These are phyloP conservation scores for Lacerta bilineata DNA, from an alignment of 2,797 vertebrate genomes.

Conservation along the genomic window DNA sequence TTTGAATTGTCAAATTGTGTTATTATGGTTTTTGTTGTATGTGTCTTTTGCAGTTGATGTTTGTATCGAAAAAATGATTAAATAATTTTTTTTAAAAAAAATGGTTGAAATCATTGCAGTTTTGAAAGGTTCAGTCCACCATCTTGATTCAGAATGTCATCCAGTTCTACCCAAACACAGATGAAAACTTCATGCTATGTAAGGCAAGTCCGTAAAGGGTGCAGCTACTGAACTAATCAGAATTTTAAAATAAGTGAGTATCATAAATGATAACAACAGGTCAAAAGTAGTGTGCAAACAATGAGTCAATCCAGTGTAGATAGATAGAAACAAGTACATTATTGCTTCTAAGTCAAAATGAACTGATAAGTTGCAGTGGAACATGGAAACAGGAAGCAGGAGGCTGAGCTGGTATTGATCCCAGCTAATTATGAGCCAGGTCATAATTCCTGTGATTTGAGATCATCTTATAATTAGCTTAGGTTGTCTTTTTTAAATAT, in stretches of 20 bases:
- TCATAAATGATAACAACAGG: not conserved
- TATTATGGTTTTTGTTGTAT: no score
- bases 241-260: constrained; percentile 2
- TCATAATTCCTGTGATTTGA: not conserved
- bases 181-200: no score
- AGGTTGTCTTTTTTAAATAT: no score
- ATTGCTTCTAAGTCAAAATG: not conserved
- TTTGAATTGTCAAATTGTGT: no score
- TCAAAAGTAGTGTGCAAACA: not conserved
- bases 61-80: no score
- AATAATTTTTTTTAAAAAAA: no score
- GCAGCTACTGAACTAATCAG: fast-evolving
- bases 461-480: not conserved
- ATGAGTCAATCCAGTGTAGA: not conserved
- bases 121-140: no score
- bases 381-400: not conserved
- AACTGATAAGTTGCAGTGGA: not conserved
- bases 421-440: not conserved
- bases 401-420: not conserved
- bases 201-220: not conserved
- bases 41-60: no score
- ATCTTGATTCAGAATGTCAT: no score
- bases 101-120: no score
- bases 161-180: no score
- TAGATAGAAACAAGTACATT: not conserved